Percentiles rank a stretch among this genome's conserved stretches.
Evolutionary conservation across 2,888 invertebrate genomes (phyloP).

Genomic region (Phasia obesa): DNA sequence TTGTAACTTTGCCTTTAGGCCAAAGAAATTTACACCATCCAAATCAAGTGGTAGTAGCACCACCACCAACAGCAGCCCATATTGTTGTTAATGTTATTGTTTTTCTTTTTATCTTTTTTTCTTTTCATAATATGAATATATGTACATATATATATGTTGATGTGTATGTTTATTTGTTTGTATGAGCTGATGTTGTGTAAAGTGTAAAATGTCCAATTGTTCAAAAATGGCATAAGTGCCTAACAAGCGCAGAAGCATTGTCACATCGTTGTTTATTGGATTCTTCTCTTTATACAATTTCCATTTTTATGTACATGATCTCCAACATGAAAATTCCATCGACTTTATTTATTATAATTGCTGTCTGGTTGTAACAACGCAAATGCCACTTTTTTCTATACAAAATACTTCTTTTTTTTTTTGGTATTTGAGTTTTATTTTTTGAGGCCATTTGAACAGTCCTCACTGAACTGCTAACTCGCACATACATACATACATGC

Average conservation of each 20-base stretch:
- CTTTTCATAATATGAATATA: neutral
- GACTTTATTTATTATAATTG: slow-evolving; percentile 73
- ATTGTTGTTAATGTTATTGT: slow-evolving; percentile 22
- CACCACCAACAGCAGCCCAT: slow-evolving; percentile 6
- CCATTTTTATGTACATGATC: slow-evolving; percentile 71
- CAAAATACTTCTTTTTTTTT: slow-evolving; percentile 9
- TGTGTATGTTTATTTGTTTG: too few relatives aligned
- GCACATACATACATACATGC: neutral
- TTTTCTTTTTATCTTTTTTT: too few relatives aligned
- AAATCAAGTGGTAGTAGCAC: slow-evolving; percentile 42
- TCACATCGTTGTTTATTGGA: slow-evolving; percentile 70
- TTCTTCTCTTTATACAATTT: slow-evolving; percentile 70
- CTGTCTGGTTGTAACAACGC: slow-evolving; percentile 67
- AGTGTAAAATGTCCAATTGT: slow-evolving; percentile 75
- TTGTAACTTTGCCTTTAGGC: slow-evolving; percentile 61
- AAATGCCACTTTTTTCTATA: slow-evolving; percentile 55
- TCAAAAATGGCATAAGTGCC: slow-evolving; percentile 78
- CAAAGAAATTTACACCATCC: slow-evolving; percentile 70
- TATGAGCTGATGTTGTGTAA: slow-evolving; percentile 53
- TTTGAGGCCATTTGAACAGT: slow-evolving; percentile 54
- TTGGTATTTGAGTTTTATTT: neutral
- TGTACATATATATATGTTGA: slow-evolving; percentile 4
- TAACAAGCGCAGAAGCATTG: slow-evolving; percentile 75
- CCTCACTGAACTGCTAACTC: slow-evolving; percentile 18
- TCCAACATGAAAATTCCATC: slow-evolving; percentile 72